A percentile compares a stretch with the other conserved stretches of the same genome.
phyloP scores from a whole-genome alignment of 2,113 vertebrate genomes.

The Gila orcuttii region DNA sequence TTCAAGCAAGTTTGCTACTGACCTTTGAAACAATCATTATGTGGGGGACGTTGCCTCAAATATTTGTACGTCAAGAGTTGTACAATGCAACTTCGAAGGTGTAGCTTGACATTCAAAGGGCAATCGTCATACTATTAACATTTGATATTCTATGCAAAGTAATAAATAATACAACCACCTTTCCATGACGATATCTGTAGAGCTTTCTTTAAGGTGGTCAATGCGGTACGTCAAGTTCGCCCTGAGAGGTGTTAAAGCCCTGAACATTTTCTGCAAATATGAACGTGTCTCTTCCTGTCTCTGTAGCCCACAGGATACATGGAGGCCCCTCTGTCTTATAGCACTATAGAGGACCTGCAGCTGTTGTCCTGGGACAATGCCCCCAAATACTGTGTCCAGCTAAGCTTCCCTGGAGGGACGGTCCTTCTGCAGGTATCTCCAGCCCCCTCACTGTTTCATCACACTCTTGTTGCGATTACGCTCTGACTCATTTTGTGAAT shows the following conservation, averaged over 20 bases:
- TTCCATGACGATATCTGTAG: background rate
- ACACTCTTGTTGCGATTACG: background rate
- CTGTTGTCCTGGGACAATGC: conserved; percentile 99
- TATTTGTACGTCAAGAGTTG: background rate
- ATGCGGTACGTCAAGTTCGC: background rate
- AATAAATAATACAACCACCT: background rate
- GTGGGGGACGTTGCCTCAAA: background rate
- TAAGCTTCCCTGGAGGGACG: conserved; percentile 93
- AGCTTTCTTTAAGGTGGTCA: background rate
- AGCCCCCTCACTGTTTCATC: background rate
- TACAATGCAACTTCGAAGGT: background rate
- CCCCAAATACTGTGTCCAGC: conserved; percentile 99
- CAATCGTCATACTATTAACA: background rate
- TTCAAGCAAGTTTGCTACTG: background rate
- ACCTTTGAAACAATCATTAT: background rate
- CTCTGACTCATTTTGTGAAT: conserved; percentile 23
- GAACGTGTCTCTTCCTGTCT: conserved; percentile 46
- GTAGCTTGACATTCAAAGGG: background rate
- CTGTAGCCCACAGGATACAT: conserved; percentile 97
- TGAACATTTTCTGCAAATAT: background rate
- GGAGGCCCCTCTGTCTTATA: conserved; percentile 96
- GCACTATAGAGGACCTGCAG: conserved; percentile 97
- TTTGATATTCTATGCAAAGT: background rate
- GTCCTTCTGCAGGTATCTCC: conserved; percentile 91
- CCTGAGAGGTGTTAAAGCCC: background rate